Evolutionary conservation across 2,113 vertebrate genomes (phyloP).

Genomic region (Megaceryle torquata): DNA sequence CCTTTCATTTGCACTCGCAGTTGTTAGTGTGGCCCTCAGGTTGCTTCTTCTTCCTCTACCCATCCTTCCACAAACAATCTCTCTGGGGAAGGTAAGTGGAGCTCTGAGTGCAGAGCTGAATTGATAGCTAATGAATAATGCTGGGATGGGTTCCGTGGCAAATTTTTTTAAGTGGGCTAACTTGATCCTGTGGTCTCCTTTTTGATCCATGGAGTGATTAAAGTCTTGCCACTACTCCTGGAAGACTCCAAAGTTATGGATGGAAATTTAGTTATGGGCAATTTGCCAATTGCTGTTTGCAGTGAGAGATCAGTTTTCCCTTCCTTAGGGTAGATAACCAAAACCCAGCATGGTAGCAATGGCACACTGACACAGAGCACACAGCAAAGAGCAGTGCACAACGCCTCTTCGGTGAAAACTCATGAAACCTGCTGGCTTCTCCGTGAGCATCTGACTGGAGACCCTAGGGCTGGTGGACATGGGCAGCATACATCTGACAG

Average conservation of each 20-base stretch:
- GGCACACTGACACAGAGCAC: not conserved
- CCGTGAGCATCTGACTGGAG: not conserved
- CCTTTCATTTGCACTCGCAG: not conserved
- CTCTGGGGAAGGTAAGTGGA: not conserved
- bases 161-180: not conserved
- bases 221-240: not conserved
- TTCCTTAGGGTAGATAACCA: not conserved
- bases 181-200: not conserved
- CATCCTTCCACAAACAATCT: not conserved
- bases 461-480: not conserved
- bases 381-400: not conserved
- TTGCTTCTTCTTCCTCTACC: not conserved
- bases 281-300: not conserved
- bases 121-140: not conserved
- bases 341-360: not conserved
- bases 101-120: not conserved
- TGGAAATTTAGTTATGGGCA: not conserved
- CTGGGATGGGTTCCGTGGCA: not conserved
- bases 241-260: not conserved
- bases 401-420: accelerated
- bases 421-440: not conserved
- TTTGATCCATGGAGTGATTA: not conserved
- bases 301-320: not conserved
- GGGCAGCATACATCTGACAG: too few relatives aligned
- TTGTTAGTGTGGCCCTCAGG: not conserved